A percentile compares a stretch with the other conserved stretches of the same genome.
These are phyloP conservation scores for Malthinus seriepunctatus DNA, from an alignment of 2,888 invertebrate genomes.

Conservation along the genomic window DNA sequence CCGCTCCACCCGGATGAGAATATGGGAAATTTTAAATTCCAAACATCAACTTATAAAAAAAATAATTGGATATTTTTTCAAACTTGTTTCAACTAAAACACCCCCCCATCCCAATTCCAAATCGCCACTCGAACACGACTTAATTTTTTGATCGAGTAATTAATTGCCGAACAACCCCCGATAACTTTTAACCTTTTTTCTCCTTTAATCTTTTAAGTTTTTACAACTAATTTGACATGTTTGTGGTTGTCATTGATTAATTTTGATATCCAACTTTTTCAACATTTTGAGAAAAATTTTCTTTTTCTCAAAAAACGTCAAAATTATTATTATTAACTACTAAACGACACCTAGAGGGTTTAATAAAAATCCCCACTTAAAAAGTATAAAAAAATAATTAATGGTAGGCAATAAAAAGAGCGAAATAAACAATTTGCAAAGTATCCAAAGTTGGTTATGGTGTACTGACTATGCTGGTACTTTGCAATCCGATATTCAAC, in stretches of 20 bases:
- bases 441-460: conserved; percentile 8
- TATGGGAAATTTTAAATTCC: conserved; percentile 25
- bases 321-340: too few relatives aligned
- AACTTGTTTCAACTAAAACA: background rate
- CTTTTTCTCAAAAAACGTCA: too few relatives aligned
- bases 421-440: background rate
- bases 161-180: background rate
- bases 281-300: too few relatives aligned
- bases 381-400: too few relatives aligned
- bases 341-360: too few relatives aligned
- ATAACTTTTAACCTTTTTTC: background rate
- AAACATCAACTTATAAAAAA: conserved; percentile 20
- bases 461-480: conserved; percentile 4
- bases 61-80: conserved; percentile 19
- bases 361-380: too few relatives aligned
- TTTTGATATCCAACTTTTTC: conserved; percentile 2
- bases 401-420: too few relatives aligned
- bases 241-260: conserved; percentile 5
- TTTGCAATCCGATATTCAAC: conserved; percentile 10
- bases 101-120: background rate
- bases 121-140: background rate
- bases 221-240: conserved; percentile 2
- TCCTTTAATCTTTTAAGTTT: conserved; percentile 1
- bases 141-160: conserved; percentile 2
- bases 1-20: conserved; percentile 22